Evolutionary conservation across 1,140 invertebrate genomes (phyloP), one percentile per base, ranked within the genome.

Genomic region (Macrosteles quadrilineatus): DNA sequence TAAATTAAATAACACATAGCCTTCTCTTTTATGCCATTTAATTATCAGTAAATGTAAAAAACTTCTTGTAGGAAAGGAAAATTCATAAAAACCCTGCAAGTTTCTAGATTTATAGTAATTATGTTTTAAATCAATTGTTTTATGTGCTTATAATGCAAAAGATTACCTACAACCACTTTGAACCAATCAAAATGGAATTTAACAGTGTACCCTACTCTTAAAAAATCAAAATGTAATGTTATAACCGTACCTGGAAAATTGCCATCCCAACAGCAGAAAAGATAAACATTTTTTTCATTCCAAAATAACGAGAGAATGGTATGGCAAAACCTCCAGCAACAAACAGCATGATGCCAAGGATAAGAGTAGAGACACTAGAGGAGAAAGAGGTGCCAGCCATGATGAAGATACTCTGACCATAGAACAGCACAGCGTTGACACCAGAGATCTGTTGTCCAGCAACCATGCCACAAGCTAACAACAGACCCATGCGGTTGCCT

Each of bases 341-440:
- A 1, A 94, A 80, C 81, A 90, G 88, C 0, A 94, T 89, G n/a
- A 83, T 75, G 14, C 92, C 94, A 70, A 96, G 85, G 29, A 95
- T 87, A 63, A 95, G 94, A 0, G 93, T 88, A 0, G 87, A 87
- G 30, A 88, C 77, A 23, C 84, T 82, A 0, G 87, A 80, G 25
- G 87, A 78, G 0, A 93, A 73, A 0, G 76, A 78, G 0, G 85
- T 86, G 0, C 87, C 86, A 11, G 91, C 85, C 6, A 83, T 84
- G 0, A 79, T 74, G 75, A 91, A 94, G 75, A 92, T 94, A 1
- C 81, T 83, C 45, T 94, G 74, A 93, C 85, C 82, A 72, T 87
- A 88, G 74, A 87, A 87, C 73, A 88, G 85, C n/a, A 90, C 81
- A 17, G 84, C 85, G 77, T 88, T 85, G 29, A 86, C 79, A 3